Conservation (phyloP, 2,113 vertebrate genomes). For the Himantopus leucocephalus region DNA sequence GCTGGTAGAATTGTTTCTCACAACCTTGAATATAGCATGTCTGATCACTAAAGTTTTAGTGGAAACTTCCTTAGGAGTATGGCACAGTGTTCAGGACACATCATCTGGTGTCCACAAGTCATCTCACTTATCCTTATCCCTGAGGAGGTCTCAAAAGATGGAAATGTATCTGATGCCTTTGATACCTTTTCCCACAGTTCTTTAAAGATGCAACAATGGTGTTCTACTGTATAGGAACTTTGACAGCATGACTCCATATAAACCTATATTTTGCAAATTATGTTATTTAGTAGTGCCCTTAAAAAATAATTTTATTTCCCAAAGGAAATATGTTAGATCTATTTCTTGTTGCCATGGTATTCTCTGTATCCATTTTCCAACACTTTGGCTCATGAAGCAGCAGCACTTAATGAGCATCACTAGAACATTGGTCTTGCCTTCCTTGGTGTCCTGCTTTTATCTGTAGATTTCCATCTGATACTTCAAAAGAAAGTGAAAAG, state of each 20-base stretch:
- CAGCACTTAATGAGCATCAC: not conserved
- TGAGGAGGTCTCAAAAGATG: not conserved
- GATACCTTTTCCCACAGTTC: not conserved
- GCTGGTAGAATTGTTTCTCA: not conserved
- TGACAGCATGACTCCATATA: not conserved
- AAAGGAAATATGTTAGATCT: not conserved
- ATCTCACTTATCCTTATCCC: not conserved
- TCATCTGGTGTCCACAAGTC: not conserved
- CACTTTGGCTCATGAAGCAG: not conserved
- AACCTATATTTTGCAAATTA: not conserved
- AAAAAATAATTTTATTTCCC: not conserved
- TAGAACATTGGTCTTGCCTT: not conserved
- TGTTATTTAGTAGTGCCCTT: not conserved
- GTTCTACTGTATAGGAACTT: not conserved
- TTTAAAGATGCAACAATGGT: not conserved
- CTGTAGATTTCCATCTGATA: not conserved
- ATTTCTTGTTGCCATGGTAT: not conserved
- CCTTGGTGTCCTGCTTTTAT: not conserved
- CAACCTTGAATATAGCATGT: not conserved
- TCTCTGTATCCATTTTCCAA: not conserved
- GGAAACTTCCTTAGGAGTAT: not conserved
- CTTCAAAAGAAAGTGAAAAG: not conserved
- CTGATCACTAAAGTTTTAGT: not conserved
- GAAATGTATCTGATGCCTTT: not conserved
- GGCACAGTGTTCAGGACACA: not conserved